Base-by-base conservation (phyloP, 2,113 vertebrate genomes). In the Entelurus aequoreus region DNA sequence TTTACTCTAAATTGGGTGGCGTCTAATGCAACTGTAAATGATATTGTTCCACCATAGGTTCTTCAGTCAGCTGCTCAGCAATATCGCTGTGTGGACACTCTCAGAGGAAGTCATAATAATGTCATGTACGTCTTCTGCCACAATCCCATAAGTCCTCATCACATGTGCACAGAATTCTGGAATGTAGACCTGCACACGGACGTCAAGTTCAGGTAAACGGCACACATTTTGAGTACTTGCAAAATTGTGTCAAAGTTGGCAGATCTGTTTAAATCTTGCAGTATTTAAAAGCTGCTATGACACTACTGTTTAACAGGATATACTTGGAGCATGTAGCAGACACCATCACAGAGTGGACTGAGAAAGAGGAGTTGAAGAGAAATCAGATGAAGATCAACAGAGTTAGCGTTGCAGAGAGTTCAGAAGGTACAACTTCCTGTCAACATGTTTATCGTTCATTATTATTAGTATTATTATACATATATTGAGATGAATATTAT, bases 181-280 rank as follows among this genome's bases (percentile, higher is more conserved):
- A 74, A 90, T 28, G 54, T 81, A 54, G 79, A 86, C 16, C 84
- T 99, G 44, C 94, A 97, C 75, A 94, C 95, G 9, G 79, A 97
- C 42, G 91, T 96, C 70, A 90, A 92, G 68, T 95, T 99, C 92
- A 95, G 96, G 96, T 98, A 35, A 68, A 42, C 40, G 8, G 8
- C 10, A 42, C 10, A 9, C 40, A 42, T 42, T 42, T 42, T 42
- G 7, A 42, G 40, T 8, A 42, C 40, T 42, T 8, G 8, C 8
- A 40, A 6, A 42, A 8, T 9, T 42, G 10, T 9, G 2, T 42
- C 40, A 42, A 8, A 42, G 40, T 42, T 8, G 8, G 42, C 42
- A 46, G 42, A 11, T 28, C 28, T 28, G 28, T 28, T 28, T 46
- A 46, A 46, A 11, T 46, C 36, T 10, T 9, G 12, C 36, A 56